A percentile compares a stretch with the other conserved stretches of the same genome.
These are phyloP conservation scores for Neolamprologus modestus DNA, from an alignment of 2,113 vertebrate species.

Conservation along the genomic window DNA sequence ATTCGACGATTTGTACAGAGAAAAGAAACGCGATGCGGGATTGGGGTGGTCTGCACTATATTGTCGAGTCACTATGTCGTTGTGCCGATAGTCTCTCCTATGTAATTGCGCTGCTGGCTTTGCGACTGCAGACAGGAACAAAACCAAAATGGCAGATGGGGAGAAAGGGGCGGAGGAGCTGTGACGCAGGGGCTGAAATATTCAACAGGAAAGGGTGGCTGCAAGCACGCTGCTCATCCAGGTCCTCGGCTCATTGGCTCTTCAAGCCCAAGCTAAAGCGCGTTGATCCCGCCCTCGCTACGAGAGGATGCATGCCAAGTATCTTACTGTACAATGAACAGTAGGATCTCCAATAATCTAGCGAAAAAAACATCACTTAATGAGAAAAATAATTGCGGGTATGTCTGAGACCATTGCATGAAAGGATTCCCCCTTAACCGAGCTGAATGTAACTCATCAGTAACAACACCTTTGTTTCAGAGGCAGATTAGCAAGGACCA, in stretches of 20 bases:
- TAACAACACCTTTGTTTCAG: conserved; percentile 31
- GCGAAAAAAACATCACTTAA: background rate
- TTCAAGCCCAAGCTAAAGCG: background rate
- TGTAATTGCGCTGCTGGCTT: conserved; percentile 64
- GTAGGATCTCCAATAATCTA: background rate
- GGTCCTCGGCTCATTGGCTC: conserved; percentile 38
- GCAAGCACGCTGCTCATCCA: background rate
- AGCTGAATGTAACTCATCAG: background rate
- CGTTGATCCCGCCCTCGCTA: conserved; percentile 36
- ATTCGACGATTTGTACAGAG: background rate
- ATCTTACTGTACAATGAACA: conserved; percentile 43
- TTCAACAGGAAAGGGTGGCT: conserved; percentile 56
- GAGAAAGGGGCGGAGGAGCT: conserved; percentile 63
- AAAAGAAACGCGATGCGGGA: conserved; percentile 17
- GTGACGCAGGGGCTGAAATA: conserved; percentile 53
- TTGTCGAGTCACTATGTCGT: conserved; percentile 76
- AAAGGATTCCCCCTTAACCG: background rate
- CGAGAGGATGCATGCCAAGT: conserved; percentile 35
- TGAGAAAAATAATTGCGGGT: background rate
- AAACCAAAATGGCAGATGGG: conserved; percentile 81
- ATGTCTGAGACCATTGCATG: background rate
- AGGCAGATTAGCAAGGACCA: background rate
- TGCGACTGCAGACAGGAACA: conserved; percentile 74
- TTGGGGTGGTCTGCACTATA: conserved; percentile 49
- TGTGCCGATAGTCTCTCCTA: conserved; percentile 35